Evolutionary conservation across 2,113 vertebrate genomes (phyloP), one percentile per base, ranked within the genome.

Genomic region (Marmota monax): DNA sequence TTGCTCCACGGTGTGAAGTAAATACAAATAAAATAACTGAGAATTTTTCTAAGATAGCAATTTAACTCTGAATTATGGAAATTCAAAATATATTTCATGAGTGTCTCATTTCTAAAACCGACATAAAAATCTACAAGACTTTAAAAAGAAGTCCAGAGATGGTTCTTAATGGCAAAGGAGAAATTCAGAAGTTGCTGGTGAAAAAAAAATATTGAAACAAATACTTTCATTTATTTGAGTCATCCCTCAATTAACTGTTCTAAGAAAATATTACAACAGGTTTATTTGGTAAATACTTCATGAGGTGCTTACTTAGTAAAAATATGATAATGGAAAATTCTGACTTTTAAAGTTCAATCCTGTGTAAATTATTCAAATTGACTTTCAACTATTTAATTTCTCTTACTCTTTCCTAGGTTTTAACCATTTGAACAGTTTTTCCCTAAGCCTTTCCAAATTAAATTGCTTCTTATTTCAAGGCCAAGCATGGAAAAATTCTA

Each of bases 351-450:
- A 96, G 95, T 97, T 97, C 91, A 96, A 72, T 77, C 45, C 42
- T 88, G 79, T 95, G 73, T 96, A 95, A 92, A 93, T 96, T 97
- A 96, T 93, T 97, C 73, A 96, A 91, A 95, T 32, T 97, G 84
- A 96, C 90, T 97, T 92, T 96, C 48, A 88, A 88, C 82, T 92
- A 94, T 76, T 94, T 96, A 85, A 87, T 93, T 96, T 96, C 58
- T 96, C 95, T 95, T 87, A 56, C 67, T 92, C 51, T 94, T 96
- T 89, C 77, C 91, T 97, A 93, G 88, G 70, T 95, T 95, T 97
- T 98, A 97, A 95, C 93, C 93, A 97, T 97, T 97, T 96, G 63
- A 95, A 94, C 77, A 97, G n/a, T 96, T 98, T 98, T 97, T 96
- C 97, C 98, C 58, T 96, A 93, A 94, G 91, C 11, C 84, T 76